Evolutionary conservation across 2,113 vertebrate species (phyloP).

Genomic region (Chloropsis cyanopogon): DNA sequence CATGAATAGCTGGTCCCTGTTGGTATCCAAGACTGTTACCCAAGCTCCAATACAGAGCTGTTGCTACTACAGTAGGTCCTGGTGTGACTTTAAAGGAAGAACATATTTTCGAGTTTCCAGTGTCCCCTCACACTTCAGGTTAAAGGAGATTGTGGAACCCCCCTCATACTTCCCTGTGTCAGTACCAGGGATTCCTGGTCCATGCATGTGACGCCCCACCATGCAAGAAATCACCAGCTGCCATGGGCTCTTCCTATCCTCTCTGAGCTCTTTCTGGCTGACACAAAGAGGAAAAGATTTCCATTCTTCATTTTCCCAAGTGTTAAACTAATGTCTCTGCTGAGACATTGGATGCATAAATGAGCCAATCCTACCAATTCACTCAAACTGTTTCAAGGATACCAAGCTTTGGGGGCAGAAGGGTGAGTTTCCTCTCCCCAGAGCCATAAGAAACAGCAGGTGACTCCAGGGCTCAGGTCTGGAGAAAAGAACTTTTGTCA

Average conservation of each 20-base stretch:
- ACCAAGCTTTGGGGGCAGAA: neutral
- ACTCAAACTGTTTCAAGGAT: neutral
- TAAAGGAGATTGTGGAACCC: neutral
- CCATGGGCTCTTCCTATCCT: neutral
- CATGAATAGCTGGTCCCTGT: neutral
- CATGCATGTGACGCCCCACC: accelerated
- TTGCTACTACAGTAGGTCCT: neutral
- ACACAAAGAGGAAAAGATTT: neutral
- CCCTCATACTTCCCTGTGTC: neutral
- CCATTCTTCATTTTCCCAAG: neutral
- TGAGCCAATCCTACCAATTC: neutral
- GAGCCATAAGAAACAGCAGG: neutral
- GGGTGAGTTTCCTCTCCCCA: neutral
- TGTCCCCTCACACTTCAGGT: neutral
- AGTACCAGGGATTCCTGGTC: neutral
- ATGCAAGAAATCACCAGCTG: neutral
- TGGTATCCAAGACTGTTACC: neutral
- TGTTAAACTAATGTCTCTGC: neutral
- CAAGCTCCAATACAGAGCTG: neutral
- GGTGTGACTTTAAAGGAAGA: neutral
- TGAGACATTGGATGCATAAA: neutral
- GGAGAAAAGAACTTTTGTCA: neutral
- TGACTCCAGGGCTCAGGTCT: neutral
- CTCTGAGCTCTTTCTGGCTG: neutral
- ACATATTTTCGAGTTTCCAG: neutral